Evolutionary conservation across 2,888 invertebrate species (phyloP), one percentile per base, ranked within the genome.

Genomic region (Neocrepidodera transversa): DNA sequence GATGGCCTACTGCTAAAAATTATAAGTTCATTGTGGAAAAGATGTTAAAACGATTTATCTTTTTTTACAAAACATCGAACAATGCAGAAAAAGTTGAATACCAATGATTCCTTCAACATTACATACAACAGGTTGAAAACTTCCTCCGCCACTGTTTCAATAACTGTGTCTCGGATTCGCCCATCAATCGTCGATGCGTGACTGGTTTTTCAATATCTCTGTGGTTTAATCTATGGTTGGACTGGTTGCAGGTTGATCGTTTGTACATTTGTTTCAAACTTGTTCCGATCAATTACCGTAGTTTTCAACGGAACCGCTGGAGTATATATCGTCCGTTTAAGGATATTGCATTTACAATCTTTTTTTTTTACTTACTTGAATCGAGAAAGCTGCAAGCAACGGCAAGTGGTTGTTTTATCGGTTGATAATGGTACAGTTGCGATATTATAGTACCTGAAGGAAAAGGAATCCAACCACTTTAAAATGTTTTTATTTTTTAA

Each of bases 191-290:
- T 52, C 20, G 32, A 52, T 43, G 52, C 52, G 52, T 52, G 52
- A 52, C 52, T 43, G 30, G 52, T 52, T 52, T 52, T 52, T 52
- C 42, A 43, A 52, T 52, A 52, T 53, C 53, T 59, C 36, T 42
- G 40, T 50, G 40, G 51, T 50, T 55, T 42, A 45, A 61, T 61
- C 60, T 60, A 50, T n/a, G 43, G 42, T 16, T 28, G 49, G 54
- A 54, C 45, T 38, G 42, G 59, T 59, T 54, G 49, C 49, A 50
- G 45, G 54, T 58, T 58, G 62, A 62, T 58, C 51, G 55, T 38
- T 57, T 50, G 49, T 50, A 57, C 60, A 61, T 52, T 61, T 53
- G 57, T 57, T 57, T 62, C 51, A 51, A 53, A 51, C 58, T 62
- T 45, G 43, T 52, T 52, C 52, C 52, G 42, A 52, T 52, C 42